These are phyloP conservation scores for Lymantria dispar DNA, from an alignment of 2,888 invertebrate genomes.

Conservation along the genomic window DNA sequence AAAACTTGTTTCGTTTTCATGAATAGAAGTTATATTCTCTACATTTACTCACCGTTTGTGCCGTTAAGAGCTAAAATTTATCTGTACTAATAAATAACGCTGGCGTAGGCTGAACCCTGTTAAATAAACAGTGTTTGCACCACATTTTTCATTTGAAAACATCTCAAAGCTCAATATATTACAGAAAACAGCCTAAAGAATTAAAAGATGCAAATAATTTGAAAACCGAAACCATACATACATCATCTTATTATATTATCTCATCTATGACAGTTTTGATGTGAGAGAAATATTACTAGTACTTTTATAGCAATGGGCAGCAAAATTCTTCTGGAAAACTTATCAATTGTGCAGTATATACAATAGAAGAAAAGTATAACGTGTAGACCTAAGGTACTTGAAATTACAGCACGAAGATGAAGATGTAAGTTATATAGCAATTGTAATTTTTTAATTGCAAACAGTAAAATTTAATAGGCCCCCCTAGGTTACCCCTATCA, in stretches of 20 bases:
- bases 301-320: too few species aligned
- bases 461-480: too few species aligned
- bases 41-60: constrained; percentile 30
- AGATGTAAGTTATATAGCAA: too few species aligned
- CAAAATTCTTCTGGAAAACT: too few species aligned
- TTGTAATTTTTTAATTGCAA: too few species aligned
- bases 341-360: too few species aligned
- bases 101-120: constrained; percentile 52
- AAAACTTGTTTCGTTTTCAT: constrained; percentile 43
- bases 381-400: too few species aligned
- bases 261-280: too few species aligned
- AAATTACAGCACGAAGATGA: too few species aligned
- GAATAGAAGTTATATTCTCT: constrained; percentile 55
- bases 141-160: constrained; percentile 63
- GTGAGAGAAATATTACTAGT: too few species aligned
- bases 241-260: not conserved
- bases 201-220: not conserved
- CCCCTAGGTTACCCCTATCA: too few species aligned
- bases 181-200: constrained; percentile 13
- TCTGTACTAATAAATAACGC: constrained; percentile 68
- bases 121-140: constrained; percentile 69
- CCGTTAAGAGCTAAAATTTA: constrained; percentile 65
- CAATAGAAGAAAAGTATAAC: too few species aligned
- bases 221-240: constrained; percentile 37
- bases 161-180: constrained; percentile 39